A percentile compares a stretch with the other conserved stretches of the same genome.
Conservation (phyloP, 2,888 invertebrate species). For the Limulus polyphemus region DNA sequence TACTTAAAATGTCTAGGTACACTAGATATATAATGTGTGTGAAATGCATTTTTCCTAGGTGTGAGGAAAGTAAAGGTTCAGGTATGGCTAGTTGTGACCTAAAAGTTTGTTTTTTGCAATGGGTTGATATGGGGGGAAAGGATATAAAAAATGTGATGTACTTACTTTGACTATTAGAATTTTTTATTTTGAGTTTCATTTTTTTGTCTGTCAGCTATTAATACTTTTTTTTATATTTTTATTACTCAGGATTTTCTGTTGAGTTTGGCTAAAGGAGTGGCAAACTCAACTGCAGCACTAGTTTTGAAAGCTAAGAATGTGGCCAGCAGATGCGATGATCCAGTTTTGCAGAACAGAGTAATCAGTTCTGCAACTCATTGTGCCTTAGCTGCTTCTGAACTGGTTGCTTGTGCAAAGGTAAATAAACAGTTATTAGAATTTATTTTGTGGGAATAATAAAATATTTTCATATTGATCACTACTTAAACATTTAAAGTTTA, state of each 20-base stretch:
- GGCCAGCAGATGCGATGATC: constrained; percentile 69
- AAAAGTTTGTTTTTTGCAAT: too few species aligned
- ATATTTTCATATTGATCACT: too few species aligned
- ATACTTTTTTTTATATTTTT: constrained; percentile 7
- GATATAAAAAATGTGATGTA: neutral
- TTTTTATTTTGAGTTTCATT: constrained; percentile 61
- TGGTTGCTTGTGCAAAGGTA: constrained; percentile 92
- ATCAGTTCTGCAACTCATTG: constrained; percentile 94
- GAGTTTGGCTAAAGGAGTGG: constrained; percentile 89
- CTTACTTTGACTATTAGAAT: constrained; percentile 34
- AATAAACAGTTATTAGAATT: constrained; percentile 9
- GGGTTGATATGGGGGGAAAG: too few species aligned
- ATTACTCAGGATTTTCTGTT: constrained; percentile 62
- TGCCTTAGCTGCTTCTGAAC: constrained; percentile 90
- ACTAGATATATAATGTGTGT: too few species aligned
- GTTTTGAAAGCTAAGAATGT: constrained; percentile 94
- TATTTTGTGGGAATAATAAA: too few species aligned
- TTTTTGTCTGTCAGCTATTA: constrained; percentile 3
- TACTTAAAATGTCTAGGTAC: too few species aligned
- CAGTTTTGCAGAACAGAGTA: constrained; percentile 61
- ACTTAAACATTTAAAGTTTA: too few species aligned
- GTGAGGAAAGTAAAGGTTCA: too few species aligned
- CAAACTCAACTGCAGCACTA: constrained; percentile 91
- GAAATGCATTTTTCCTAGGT: too few species aligned
- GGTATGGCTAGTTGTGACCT: too few species aligned